These are phyloP conservation scores for Brienomyrus longianalis DNA, from an alignment of 2,113 vertebrate genomes.

Conservation along the genomic window DNA sequence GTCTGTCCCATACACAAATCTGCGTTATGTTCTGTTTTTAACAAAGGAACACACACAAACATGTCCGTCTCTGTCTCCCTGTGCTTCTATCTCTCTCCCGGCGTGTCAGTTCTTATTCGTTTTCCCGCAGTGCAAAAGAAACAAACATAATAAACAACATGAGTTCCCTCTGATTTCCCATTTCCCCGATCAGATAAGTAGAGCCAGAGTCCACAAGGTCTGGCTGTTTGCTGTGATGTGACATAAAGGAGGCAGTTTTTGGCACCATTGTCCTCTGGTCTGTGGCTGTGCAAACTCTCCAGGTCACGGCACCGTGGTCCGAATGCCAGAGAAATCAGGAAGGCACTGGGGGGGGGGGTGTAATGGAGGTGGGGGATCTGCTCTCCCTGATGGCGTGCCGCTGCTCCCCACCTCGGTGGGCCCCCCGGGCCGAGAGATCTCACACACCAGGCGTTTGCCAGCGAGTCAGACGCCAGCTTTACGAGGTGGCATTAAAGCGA, in stretches of 20 bases:
- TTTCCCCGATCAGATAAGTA: background rate
- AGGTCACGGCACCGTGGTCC: background rate
- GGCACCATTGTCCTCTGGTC: background rate
- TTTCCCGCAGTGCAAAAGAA: background rate
- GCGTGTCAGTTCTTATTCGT: background rate
- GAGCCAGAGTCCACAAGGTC: background rate
- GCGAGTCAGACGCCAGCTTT: background rate
- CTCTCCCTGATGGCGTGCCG: background rate
- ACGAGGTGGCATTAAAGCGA: background rate
- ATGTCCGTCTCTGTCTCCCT: background rate
- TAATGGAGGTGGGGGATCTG: background rate
- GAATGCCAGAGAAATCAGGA: background rate
- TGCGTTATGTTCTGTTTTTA: background rate
- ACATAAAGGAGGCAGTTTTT: background rate
- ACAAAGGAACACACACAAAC: background rate
- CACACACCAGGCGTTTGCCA: background rate
- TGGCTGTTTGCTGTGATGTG: background rate
- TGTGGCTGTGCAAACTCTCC: background rate
- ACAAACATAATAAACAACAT: background rate
- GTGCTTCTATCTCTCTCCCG: background rate
- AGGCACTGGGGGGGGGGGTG: background rate
- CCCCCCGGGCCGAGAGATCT: background rate
- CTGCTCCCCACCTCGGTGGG: background rate
- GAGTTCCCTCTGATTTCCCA: background rate
- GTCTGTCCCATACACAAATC: background rate